phyloP scores from a whole-genome alignment of 2,797 vertebrate genomes.

The Mallotus villosus region DNA sequence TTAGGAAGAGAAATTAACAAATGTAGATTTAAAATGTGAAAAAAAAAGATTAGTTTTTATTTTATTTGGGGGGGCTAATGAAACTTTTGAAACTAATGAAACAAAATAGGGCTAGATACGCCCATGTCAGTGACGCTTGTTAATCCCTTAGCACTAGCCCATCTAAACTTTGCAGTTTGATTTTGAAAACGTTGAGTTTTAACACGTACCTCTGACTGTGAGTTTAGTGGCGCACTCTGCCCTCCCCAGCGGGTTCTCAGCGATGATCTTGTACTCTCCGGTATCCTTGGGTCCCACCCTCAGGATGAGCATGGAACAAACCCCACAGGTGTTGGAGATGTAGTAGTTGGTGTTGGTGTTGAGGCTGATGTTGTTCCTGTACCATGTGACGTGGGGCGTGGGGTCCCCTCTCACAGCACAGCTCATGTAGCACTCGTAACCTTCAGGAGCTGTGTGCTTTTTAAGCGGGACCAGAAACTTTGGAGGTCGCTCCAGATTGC shows the following conservation, averaged over 20 bases:
- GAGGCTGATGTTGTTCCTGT: conserved; percentile 80
- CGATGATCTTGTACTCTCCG: conserved; percentile 83
- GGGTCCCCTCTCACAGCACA: conserved; percentile 87
- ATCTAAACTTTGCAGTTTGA: not conserved
- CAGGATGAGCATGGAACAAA: conserved; percentile 87
- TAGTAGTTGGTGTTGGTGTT: conserved; percentile 79
- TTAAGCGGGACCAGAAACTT: conserved; percentile 84
- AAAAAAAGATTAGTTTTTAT: too few relatives aligned
- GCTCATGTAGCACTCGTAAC: conserved; percentile 91
- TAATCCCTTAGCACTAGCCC: not conserved
- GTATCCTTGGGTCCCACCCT: conserved; percentile 78
- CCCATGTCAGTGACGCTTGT: not conserved
- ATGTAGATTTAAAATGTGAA: too few relatives aligned
- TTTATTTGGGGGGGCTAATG: too few relatives aligned
- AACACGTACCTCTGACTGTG: conserved; percentile 77
- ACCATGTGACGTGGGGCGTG: conserved; percentile 85
- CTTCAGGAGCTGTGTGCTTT: conserved; percentile 80
- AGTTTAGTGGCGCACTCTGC: conserved; percentile 81
- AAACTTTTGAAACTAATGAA: too few relatives aligned
- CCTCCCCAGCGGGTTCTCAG: conserved; percentile 78
- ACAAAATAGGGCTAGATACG: too few relatives aligned
- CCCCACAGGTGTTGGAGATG: conserved; percentile 86
- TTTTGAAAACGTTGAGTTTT: conserved; percentile 26
- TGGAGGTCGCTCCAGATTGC: conserved; percentile 75
- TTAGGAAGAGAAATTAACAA: too few relatives aligned